Conservation (phyloP, 2,888 invertebrate species). For the Adelphocoris suturalis region DNA sequence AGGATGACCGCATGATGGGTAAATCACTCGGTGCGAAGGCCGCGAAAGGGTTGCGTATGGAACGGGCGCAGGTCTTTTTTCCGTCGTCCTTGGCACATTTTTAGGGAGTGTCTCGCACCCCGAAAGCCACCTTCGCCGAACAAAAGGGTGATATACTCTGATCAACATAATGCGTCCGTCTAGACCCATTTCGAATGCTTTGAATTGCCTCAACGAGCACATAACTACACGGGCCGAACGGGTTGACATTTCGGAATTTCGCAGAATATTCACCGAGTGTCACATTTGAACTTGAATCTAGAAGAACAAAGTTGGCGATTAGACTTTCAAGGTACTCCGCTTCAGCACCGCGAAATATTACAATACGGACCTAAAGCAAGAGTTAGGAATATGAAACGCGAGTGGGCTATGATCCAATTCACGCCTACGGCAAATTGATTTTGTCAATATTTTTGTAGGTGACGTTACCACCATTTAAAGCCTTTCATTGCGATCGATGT, state of each 20-base stretch:
- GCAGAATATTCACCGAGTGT: neutral
- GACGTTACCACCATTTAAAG: no score
- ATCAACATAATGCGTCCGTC: constrained; percentile 32
- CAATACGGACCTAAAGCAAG: no score
- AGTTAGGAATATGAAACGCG: no score
- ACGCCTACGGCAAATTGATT: no score
- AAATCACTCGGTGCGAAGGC: constrained; percentile 50
- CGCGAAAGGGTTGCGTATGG: constrained; percentile 22
- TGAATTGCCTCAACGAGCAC: neutral
- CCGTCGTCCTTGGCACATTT: constrained; percentile 57
- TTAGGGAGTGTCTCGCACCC: constrained; percentile 37
- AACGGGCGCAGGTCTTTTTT: constrained; percentile 54
- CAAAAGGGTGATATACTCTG: constrained; percentile 33
- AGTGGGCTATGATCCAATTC: no score
- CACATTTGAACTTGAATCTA: no score
- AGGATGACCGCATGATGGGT: constrained; percentile 64
- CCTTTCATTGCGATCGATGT: no score
- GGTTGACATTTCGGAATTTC: constrained; percentile 5
- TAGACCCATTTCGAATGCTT: constrained; percentile 12
- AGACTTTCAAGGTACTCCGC: no score
- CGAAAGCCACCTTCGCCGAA: constrained; percentile 11
- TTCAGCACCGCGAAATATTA: no score
- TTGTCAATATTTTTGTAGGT: no score
- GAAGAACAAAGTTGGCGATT: no score
- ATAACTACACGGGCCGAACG: neutral